Conservation (phyloP, 2,113 vertebrate species). For the Poecilia latipinna region DNA sequence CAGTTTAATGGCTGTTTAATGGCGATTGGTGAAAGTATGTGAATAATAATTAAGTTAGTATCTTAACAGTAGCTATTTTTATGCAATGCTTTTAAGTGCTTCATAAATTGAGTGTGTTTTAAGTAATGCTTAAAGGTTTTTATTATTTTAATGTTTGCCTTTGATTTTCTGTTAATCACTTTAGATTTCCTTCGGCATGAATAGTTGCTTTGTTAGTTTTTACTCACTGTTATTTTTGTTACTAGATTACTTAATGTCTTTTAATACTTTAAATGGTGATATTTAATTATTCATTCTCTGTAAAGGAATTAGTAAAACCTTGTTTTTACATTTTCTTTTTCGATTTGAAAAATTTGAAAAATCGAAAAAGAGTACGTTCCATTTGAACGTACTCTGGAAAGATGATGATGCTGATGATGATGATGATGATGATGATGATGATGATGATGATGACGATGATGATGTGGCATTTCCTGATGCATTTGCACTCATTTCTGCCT, state of each 20-base stretch:
- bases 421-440: neutral
- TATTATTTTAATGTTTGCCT: neutral
- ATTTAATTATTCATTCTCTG: too few relatives aligned
- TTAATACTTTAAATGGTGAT: neutral
- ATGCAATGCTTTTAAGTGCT: neutral
- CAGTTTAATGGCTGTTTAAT: too few relatives aligned
- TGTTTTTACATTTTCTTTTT: neutral
- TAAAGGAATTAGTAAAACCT: too few relatives aligned
- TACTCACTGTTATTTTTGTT: neutral
- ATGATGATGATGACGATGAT: conserved; percentile 4
- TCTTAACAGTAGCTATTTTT: neutral
- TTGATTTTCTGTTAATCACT: neutral
- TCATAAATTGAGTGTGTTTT: neutral
- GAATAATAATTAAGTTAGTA: neutral
- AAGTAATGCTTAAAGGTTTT: neutral
- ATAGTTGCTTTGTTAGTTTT: neutral
- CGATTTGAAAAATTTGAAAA: neutral
- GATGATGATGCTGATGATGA: neutral
- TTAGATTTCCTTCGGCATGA: neutral
- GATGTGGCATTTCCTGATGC: neutral
- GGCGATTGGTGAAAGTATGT: neutral
- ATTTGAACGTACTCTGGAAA: neutral
- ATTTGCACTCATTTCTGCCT: neutral
- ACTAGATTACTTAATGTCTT: neutral
- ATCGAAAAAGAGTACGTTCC: too few relatives aligned